These are phyloP conservation scores for Camponotus fellah DNA, from an alignment of 2,888 invertebrate genomes.

Conservation along the genomic window DNA sequence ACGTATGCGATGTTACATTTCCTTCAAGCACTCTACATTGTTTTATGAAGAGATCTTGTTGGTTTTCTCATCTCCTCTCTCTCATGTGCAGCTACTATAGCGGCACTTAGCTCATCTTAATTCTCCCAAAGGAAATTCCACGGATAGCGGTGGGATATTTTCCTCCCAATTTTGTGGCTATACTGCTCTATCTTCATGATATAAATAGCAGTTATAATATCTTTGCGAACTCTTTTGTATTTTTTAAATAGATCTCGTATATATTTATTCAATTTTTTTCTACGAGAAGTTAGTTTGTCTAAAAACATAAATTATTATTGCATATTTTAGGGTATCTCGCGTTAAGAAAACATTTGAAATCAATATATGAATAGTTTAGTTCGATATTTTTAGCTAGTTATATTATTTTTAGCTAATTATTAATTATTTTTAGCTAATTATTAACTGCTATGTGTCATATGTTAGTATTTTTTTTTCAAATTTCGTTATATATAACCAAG, in stretches of 20 bases:
- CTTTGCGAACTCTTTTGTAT: background rate
- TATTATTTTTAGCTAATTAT: background rate
- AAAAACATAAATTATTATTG: background rate
- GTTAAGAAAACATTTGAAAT: background rate
- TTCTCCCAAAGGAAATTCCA: constrained; percentile 72
- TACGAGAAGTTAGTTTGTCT: background rate
- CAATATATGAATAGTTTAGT: background rate
- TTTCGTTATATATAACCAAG: background rate
- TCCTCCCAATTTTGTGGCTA: constrained; percentile 74
- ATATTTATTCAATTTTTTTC: constrained; percentile 8
- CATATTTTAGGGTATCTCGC: background rate
- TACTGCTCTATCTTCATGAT: constrained; percentile 43
- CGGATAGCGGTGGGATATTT: constrained; percentile 72
- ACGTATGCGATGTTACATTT: constrained; percentile 26
- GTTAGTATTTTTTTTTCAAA: background rate
- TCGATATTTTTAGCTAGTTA: background rate
- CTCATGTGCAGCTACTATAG: constrained; percentile 23
- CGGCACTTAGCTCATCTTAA: constrained; percentile 55
- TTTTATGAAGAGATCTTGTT: constrained; percentile 55
- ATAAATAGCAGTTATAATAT: constrained; percentile 18
- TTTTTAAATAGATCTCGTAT: constrained; percentile 3
- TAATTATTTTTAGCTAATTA: background rate
- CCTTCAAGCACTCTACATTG: constrained; percentile 49
- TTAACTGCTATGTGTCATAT: background rate
- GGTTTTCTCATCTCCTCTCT: constrained; percentile 40